These are phyloP conservation scores for Petrocephalus sullivani DNA, from an alignment of 2,797 vertebrate genomes.

Conservation along the genomic window DNA sequence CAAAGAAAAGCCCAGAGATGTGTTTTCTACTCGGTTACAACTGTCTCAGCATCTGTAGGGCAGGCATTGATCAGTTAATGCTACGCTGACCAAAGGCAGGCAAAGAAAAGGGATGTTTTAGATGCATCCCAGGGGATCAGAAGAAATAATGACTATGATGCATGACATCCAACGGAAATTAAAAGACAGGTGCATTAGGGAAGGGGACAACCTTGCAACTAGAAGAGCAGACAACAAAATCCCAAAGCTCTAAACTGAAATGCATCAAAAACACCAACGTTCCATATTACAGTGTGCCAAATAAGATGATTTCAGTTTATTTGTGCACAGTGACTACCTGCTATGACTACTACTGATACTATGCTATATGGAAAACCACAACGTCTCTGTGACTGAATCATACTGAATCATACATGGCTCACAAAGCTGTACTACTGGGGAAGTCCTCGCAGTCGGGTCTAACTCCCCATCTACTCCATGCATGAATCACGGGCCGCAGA, in stretches of 20 bases:
- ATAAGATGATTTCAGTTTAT: not conserved
- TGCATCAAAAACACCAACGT: not conserved
- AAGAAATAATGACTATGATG: not conserved
- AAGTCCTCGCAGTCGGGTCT: not conserved
- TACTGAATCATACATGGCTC: constrained; percentile 1
- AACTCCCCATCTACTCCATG: not conserved
- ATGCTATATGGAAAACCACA: not conserved
- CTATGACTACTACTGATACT: not conserved
- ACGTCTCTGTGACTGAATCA: not conserved
- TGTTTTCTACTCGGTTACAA: not conserved
- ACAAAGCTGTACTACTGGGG: not conserved
- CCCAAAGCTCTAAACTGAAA: not conserved
- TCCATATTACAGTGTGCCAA: not conserved
- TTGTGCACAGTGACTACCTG: not conserved
- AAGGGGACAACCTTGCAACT: not conserved
- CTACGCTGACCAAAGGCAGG: not conserved
- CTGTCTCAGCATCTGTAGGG: not conserved
- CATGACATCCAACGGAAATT: not conserved
- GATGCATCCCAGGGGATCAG: not conserved
- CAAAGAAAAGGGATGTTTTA: not conserved
- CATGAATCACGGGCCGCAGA: not conserved
- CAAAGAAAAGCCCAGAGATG: not conserved
- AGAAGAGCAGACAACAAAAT: not conserved
- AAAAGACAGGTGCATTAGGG: not conserved
- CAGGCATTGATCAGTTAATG: not conserved